These are phyloP conservation scores for Stenodema calcarata DNA, from an alignment of 2,888 invertebrate species.

Conservation along the genomic window DNA sequence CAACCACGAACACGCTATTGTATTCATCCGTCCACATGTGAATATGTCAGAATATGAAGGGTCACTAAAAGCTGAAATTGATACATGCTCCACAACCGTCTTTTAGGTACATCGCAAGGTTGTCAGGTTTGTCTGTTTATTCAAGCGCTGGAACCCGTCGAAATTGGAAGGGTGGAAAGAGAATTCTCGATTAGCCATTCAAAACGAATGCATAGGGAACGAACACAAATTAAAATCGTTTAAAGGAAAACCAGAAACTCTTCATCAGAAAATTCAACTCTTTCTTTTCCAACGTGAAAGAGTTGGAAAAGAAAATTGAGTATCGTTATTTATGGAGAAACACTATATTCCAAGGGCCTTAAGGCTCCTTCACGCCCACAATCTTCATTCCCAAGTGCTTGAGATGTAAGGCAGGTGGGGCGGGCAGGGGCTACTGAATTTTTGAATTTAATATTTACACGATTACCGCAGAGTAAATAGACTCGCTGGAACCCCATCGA, in stretches of 20 bases:
- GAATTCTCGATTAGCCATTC: too few relatives aligned
- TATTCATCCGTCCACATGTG: too few relatives aligned
- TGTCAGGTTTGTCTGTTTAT: too few relatives aligned
- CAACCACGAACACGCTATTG: too few relatives aligned
- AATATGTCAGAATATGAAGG: too few relatives aligned
- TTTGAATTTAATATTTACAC: constrained; percentile 2
- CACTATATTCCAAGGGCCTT: not conserved
- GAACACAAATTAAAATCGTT: not conserved
- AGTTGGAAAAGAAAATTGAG: not conserved
- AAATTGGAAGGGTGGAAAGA: too few relatives aligned
- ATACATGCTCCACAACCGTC: too few relatives aligned
- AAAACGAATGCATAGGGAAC: too few relatives aligned
- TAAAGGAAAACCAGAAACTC: not conserved
- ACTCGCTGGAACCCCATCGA: not conserved
- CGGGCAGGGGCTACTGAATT: not conserved
- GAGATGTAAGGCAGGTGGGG: not conserved
- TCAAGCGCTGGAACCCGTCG: too few relatives aligned
- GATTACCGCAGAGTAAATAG: not conserved
- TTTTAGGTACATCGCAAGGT: too few relatives aligned
- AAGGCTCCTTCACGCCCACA: not conserved
- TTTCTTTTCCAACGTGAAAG: too few relatives aligned
- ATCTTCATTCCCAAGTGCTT: not conserved
- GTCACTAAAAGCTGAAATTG: too few relatives aligned
- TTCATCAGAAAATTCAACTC: not conserved
- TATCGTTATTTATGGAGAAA: not conserved